Base-by-base conservation (phyloP, 2,113 vertebrate species). In the Phoxinus phoxinus region DNA sequence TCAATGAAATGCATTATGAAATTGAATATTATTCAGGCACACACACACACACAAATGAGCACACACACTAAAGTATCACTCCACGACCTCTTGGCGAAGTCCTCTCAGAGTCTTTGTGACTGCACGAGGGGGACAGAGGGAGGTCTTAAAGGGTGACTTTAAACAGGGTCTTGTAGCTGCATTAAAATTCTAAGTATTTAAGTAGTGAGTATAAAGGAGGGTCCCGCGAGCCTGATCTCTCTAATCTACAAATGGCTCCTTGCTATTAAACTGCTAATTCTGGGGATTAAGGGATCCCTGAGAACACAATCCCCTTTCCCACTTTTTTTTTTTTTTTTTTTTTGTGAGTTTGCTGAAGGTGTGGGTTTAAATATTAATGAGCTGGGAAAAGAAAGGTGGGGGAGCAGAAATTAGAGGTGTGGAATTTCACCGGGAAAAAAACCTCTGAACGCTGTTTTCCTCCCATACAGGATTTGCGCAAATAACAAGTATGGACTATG, bases 241-340 rank as follows among this genome's bases (percentile, higher is more conserved):
- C 89, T 91, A 90, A 91, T 91, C 89, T 91, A 91, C 89, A 91
- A 91, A 91, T 91, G 90, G 90, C 88, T 91, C 87, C 89, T 89
- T 89, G 90, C 88, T 91, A 91, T 91, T 90, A 91, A 90, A 91
- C 90, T 90, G 87, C 90, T 91, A 90, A 91, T 91, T 90, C 89
- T 86, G 89, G 89, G 90, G 90, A 89, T 91, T 91, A 90, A 91
- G 87, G 88, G 89, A 90, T 90, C 87, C 87, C 88, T 87, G 89
- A 90, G 89, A 90, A 91, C 89, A 91, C 90, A 90, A 91, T 91
- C 90, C 90, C 89, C 89, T 88, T 89, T 87, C 87, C 82, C 85
- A 89, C 83, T 83, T 87, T 90, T 41, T 41, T 41, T 41, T 41
- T 35, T 35, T 35, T 35, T 41, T 41, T 41, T 41, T 41, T 87